phyloP scores from a whole-genome alignment of 2,888 invertebrate genomes.

The Andrena praecox region DNA sequence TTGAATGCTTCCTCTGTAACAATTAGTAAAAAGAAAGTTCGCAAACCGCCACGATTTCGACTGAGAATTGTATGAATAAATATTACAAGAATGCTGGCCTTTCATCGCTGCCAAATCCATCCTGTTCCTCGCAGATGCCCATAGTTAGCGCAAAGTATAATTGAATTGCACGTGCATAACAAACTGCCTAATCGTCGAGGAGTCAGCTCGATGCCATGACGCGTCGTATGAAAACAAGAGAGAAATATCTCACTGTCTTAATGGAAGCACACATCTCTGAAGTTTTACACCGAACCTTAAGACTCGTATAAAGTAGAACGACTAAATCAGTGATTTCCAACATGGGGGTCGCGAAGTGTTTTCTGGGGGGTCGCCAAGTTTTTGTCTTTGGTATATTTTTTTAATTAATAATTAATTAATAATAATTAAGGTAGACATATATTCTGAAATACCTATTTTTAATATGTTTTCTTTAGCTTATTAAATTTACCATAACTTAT shows the following conservation, averaged over 20 bases:
- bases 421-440: too few relatives aligned
- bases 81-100: background rate
- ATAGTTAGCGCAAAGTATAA: background rate
- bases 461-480: too few relatives aligned
- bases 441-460: too few relatives aligned
- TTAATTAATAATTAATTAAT: too few relatives aligned
- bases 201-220: constrained; percentile 31
- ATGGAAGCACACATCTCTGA: background rate
- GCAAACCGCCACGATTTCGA: background rate
- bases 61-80: background rate
- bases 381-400: too few relatives aligned
- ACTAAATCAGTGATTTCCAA: background rate
- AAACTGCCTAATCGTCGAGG: background rate
- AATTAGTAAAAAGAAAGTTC: background rate
- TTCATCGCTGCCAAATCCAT: background rate
- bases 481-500: too few relatives aligned
- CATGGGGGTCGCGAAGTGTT: too few relatives aligned
- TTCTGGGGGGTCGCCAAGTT: too few relatives aligned
- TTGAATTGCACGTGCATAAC: background rate
- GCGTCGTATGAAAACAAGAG: background rate
- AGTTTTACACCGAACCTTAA: background rate
- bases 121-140: background rate
- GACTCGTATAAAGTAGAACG: background rate
- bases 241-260: background rate
- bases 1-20: background rate